Evolutionary conservation across 2,797 vertebrate genomes (phyloP), one percentile per base, ranked within the genome.

Genomic region (Thripadectes ignobilis): DNA sequence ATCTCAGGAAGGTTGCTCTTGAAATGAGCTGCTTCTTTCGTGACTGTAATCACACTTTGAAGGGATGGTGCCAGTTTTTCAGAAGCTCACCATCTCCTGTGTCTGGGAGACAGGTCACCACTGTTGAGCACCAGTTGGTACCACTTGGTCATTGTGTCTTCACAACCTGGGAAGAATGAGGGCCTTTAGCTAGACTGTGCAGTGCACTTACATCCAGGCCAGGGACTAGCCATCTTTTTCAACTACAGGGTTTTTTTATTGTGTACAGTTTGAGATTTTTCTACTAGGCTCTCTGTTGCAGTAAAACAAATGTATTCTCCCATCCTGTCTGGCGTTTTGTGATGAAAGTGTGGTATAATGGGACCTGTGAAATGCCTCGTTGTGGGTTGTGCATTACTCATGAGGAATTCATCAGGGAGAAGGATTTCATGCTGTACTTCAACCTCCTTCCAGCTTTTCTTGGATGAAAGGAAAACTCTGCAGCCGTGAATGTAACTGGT

Each of bases 251-350:
- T 1, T 62, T 88, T 71, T 85, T 52, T 66, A 23, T 39, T 63
- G 9, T 54, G 12, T 72, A n/a, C 15, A 63, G 7, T 72, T 69
- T 32, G 29, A 62, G 63, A 32, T 7, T 89, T 95, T 94, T 90
- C 62, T 73, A 41, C 57, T 52, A 23, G 15, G 89, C 77, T 93
- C 34, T 96, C 85, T 96, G 61, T 89, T 96, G 95, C 36, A 59
- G 72, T 86, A 81, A 93, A 96, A 89, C 80, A 79, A 96, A 87
- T 92, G 77, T 75, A 22, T 94, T 96, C 88, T 86, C 43, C 38
- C 55, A 38, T 69, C 91, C 92, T 93, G 76, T 82, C 61, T 79
- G 91, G 85, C 32, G 7, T 96, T 94, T 82, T 59, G 23, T 51
- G 51, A 55, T 71, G 49, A 73, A 90, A 86, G 85, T 0, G 3